A percentile compares a stretch with the other conserved stretches of the same genome.
phyloP scores from a whole-genome alignment of 2,888 invertebrate species.

The Macrophya alboannulata region DNA sequence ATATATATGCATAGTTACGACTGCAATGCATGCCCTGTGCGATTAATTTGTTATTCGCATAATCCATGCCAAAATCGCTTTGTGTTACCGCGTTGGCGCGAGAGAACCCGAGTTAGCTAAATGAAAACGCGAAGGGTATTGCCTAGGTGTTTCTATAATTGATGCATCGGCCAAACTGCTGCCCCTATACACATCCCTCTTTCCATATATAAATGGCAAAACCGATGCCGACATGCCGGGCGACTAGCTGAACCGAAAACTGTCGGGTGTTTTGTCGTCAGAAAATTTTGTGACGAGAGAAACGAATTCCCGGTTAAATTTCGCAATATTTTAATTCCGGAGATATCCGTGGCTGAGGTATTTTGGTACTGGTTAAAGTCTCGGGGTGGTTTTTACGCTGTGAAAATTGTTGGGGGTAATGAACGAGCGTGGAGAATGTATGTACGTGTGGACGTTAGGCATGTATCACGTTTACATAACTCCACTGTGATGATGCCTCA shows the following conservation, averaged over 20 bases:
- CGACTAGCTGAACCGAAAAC: not conserved
- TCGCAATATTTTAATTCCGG: not conserved
- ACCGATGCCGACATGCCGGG: slow-evolving; percentile 64
- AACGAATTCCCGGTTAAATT: not conserved
- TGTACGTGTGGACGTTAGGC: not conserved
- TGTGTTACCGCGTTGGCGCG: not conserved
- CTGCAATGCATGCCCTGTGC: not conserved
- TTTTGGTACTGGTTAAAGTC: not conserved
- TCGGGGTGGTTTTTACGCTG: not conserved
- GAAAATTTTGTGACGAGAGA: not conserved
- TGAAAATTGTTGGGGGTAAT: not conserved
- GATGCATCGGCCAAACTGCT: slow-evolving; percentile 70
- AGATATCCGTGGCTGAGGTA: not conserved
- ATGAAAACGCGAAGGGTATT: slow-evolving; percentile 18
- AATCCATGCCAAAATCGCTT: slow-evolving; percentile 71
- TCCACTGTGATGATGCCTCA: not conserved
- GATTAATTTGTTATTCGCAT: slow-evolving; percentile 75
- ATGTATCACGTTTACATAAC: not conserved
- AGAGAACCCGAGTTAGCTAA: not conserved
- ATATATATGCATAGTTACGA: not conserved
- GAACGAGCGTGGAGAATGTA: not conserved
- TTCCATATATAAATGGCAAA: slow-evolving; percentile 74
- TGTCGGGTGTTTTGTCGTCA: not conserved
- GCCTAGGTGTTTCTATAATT: slow-evolving; percentile 76
- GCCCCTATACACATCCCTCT: slow-evolving; percentile 57